Evolutionary conservation across 1,140 invertebrate species (phyloP).

Genomic region (Drosophila miranda): DNA sequence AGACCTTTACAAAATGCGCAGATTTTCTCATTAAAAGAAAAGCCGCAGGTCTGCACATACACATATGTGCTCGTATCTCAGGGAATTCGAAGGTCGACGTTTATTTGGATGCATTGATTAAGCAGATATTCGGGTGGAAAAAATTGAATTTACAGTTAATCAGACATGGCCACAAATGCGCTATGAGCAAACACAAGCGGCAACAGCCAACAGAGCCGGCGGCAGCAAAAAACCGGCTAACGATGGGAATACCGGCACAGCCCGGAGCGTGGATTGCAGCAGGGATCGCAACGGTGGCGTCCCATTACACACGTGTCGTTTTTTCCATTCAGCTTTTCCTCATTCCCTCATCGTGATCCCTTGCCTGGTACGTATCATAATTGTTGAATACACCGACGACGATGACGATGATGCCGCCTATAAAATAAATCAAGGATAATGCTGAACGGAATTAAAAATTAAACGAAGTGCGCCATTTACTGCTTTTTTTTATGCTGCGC

Average conservation of each 20-base stretch:
- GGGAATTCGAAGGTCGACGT: conserved; percentile 4
- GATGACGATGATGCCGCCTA: conserved; percentile 58
- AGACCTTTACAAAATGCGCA: no score
- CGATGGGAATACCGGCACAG: conserved; percentile 32
- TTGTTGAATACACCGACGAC: conserved; percentile 70
- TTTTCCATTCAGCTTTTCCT: conserved; percentile 14
- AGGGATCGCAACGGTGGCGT: conserved; percentile 9
- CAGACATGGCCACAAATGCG: conserved; percentile 78
- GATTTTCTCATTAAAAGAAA: no score
- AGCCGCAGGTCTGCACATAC: no score
- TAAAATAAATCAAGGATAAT: conserved; percentile 81
- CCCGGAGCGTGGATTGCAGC: conserved; percentile 22
- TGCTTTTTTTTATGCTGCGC: conserved; percentile 15
- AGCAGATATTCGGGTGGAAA: conserved; percentile 26
- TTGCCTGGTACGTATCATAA: conserved; percentile 61
- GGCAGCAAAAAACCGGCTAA: conserved; percentile 52
- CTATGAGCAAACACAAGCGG: conserved; percentile 69
- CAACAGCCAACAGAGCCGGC: not conserved
- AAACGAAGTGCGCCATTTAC: conserved; percentile 79
- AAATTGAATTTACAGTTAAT: conserved; percentile 79
- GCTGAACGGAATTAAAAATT: conserved; percentile 77
- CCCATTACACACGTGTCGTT: conserved; percentile 43
- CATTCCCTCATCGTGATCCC: not conserved
- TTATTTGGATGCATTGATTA: conserved; percentile 17
- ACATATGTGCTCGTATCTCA: not conserved